Conservation (phyloP, 2,113 vertebrate species). For the Gymnogyps californianus region DNA sequence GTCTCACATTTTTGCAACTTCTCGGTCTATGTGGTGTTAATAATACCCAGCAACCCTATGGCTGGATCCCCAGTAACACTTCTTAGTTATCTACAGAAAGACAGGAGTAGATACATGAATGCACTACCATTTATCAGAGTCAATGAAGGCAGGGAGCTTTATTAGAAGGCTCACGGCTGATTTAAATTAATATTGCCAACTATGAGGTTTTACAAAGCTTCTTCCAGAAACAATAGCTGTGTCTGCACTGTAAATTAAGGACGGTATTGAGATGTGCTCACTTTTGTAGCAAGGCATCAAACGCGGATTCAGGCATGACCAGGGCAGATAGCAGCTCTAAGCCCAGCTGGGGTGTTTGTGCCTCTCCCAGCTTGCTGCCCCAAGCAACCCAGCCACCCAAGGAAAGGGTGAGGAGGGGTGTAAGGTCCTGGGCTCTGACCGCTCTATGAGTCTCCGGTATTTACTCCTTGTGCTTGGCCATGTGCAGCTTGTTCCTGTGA, state of each 20-base stretch:
- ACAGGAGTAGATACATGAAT: neutral
- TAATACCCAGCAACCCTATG: neutral
- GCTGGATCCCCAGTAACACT: neutral
- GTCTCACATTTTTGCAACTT: neutral
- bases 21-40: neutral
- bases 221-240: neutral
- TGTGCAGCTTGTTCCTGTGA: neutral
- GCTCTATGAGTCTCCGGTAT: neutral
- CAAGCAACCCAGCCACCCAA: no score
- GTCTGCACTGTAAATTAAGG: neutral
- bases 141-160: constrained; percentile 7
- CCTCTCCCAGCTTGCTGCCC: neutral
- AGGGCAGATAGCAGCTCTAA: neutral
- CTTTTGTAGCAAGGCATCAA: neutral
- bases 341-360: neutral
- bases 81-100: neutral
- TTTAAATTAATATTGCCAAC: constrained; percentile 20
- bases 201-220: neutral
- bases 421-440: neutral
- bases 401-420: no score
- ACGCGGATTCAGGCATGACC: neutral
- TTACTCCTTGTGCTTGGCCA: neutral
- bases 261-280: neutral
- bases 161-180: neutral
- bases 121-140: neutral